These are phyloP conservation scores for Epizoanthus ramosus DNA, from an alignment of 92 coral and sea anemone species.

Conservation along the genomic window DNA sequence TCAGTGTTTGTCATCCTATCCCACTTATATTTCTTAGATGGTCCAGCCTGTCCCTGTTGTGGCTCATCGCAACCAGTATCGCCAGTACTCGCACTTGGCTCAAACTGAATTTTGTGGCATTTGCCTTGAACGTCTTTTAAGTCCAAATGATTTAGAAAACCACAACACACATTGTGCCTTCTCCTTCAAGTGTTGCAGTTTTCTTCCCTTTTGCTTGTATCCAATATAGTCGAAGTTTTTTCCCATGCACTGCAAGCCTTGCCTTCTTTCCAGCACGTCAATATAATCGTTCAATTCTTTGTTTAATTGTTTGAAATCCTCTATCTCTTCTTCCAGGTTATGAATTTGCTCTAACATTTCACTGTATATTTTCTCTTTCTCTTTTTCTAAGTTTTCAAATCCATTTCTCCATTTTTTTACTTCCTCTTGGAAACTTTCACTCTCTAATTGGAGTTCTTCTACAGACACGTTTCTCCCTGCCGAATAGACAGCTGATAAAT, in stretches of 20 bases:
- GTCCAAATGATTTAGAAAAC: slow-evolving; percentile 74
- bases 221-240: slow-evolving; percentile 64
- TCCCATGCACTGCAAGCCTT: slow-evolving; percentile 46
- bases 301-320: slow-evolving; percentile 49
- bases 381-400: slow-evolving; percentile 56
- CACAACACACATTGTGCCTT: slow-evolving; percentile 71
- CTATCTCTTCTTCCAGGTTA: slow-evolving; percentile 45
- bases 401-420: slow-evolving; percentile 50
- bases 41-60: no score
- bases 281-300: slow-evolving; percentile 61
- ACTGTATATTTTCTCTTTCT: slow-evolving; percentile 47
- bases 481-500: slow-evolving; percentile 52
- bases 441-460: slow-evolving; percentile 48
- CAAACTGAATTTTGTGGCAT: no score
- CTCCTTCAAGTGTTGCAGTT: slow-evolving; percentile 56
- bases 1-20: no score
- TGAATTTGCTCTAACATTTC: slow-evolving; percentile 56
- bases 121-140: slow-evolving; percentile 44
- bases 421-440: slow-evolving; percentile 48
- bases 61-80: no score
- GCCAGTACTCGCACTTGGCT: no score
- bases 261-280: slow-evolving; percentile 41
- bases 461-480: slow-evolving; percentile 62
- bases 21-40: no score
- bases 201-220: slow-evolving; percentile 62